phyloP scores from a whole-genome alignment of 2,797 vertebrate species.

The Discoglossus pictus region DNA sequence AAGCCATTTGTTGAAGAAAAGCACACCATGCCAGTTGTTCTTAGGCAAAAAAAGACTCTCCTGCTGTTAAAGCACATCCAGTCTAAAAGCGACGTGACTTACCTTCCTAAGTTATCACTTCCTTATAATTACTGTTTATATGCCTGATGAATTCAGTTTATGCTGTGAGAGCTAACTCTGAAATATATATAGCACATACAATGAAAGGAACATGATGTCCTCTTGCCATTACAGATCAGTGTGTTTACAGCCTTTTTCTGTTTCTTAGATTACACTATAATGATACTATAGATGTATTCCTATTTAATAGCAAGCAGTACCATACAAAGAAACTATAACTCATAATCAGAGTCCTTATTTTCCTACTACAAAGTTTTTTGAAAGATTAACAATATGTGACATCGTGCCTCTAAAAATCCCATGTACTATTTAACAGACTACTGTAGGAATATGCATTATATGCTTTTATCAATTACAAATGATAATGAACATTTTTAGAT shows the following conservation, averaged over 20 bases:
- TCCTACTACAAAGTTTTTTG: no score
- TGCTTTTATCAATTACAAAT: no score
- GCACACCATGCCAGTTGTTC: slow-evolving; percentile 37
- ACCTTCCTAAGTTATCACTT: slow-evolving; percentile 47
- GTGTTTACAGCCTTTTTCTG: slow-evolving; percentile 27
- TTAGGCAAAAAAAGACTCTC: slow-evolving; percentile 29
- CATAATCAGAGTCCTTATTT: no score
- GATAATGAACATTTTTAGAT: no score
- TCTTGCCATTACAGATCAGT: slow-evolving; percentile 32
- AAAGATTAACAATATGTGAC: no score
- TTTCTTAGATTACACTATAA: slow-evolving; percentile 3
- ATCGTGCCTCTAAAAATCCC: no score
- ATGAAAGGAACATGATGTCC: slow-evolving; percentile 42
- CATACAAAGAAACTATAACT: no score
- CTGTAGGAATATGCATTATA: no score
- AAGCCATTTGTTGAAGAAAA: slow-evolving; percentile 49
- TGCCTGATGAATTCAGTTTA: slow-evolving; percentile 35
- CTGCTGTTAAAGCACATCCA: slow-evolving; percentile 47
- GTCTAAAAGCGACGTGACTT: slow-evolving; percentile 36
- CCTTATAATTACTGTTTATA: slow-evolving; percentile 46
- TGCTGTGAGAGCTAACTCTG: slow-evolving; percentile 22
- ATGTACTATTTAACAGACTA: no score
- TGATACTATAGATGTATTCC: slow-evolving; percentile 18
- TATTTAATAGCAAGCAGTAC: no score
- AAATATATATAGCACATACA: slow-evolving; percentile 15